Conservation (phyloP, 2,113 vertebrate genomes). For the Scatophagus argus region DNA sequence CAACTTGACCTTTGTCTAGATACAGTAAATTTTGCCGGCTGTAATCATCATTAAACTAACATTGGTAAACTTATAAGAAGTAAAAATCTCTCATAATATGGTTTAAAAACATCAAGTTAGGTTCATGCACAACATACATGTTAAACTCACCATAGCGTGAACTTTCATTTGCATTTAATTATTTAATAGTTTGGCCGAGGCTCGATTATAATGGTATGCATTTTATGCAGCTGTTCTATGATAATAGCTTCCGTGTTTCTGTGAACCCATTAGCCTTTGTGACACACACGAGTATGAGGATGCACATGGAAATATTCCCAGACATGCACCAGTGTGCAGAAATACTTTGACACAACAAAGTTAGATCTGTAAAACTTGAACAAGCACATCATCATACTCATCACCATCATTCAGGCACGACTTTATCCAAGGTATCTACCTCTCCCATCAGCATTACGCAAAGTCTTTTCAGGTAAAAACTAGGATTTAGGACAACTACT, state of each 20-base stretch:
- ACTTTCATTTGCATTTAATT: conserved; percentile 70
- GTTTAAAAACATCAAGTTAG: background rate
- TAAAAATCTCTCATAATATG: background rate
- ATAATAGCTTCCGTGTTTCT: conserved; percentile 59
- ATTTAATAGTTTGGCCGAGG: conserved; percentile 44
- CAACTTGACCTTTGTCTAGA: background rate
- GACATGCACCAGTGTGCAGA: background rate
- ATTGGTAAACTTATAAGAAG: background rate
- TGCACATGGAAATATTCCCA: background rate
- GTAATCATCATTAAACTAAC: conserved; percentile 16
- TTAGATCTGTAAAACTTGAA: conserved; percentile 16
- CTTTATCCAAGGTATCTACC: conserved; percentile 47
- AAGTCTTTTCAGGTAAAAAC: conserved; percentile 49
- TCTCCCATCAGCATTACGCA: conserved; percentile 30
- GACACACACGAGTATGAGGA: background rate
- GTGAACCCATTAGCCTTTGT: conserved; percentile 66
- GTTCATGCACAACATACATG: conserved; percentile 40
- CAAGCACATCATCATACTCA: background rate
- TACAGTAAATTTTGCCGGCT: background rate
- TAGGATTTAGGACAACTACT: conserved; percentile 51
- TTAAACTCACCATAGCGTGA: conserved; percentile 28
- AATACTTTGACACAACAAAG: conserved; percentile 24
- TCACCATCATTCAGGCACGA: background rate
- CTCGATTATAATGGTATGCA: conserved; percentile 46
- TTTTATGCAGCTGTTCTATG: conserved; percentile 54